Conservation (phyloP, 2,113 vertebrate genomes). For the Pseudorhombus dupliciocellatus region DNA sequence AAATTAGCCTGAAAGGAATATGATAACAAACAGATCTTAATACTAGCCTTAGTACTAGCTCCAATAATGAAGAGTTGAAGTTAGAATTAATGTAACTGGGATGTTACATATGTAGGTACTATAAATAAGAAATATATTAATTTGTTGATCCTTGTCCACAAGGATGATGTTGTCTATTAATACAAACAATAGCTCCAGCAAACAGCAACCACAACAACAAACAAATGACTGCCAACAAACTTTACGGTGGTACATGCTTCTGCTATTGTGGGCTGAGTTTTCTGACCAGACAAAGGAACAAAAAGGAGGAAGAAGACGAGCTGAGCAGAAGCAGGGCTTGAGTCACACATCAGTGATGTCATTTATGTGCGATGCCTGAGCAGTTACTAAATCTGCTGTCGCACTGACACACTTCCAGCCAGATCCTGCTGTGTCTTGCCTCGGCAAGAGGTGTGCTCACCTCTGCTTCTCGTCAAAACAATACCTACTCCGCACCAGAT, state of each 20-base stretch:
- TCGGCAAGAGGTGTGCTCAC: constrained; percentile 35
- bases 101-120: neutral
- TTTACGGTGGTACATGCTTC: neutral
- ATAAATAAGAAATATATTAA: neutral
- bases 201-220: neutral
- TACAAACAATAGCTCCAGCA: neutral
- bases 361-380: constrained; percentile 36
- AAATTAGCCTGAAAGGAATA: no score
- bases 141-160: neutral
- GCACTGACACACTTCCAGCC: neutral
- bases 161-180: neutral
- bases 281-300: constrained; percentile 33
- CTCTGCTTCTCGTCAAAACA: constrained; percentile 38
- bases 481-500: neutral
- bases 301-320: constrained; percentile 57
- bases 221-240: neutral
- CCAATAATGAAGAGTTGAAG: neutral
- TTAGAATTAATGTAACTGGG: no score
- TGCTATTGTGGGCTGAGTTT: neutral
- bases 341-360: constrained; percentile 63
- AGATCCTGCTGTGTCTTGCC: constrained; percentile 62
- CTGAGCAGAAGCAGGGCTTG: constrained; percentile 56
- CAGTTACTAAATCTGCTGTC: constrained; percentile 19
- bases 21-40: neutral
- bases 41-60: no score